Conservation (phyloP, 2,113 vertebrate genomes). For the Gulo gulo region DNA sequence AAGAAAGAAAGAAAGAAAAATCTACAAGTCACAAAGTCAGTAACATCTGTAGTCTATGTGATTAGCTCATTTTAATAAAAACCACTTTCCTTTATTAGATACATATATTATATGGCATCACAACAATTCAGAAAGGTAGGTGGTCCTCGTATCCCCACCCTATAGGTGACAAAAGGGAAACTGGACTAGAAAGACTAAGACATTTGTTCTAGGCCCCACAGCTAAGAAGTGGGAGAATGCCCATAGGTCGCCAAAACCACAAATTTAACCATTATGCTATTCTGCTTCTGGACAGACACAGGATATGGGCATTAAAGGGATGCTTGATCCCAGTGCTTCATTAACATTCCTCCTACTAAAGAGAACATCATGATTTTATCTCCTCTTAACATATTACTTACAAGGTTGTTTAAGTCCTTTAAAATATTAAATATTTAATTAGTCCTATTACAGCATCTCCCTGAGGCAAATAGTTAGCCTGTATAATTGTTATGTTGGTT, state of each 20-base stretch:
- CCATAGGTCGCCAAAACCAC: not conserved
- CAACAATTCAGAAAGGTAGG: not conserved
- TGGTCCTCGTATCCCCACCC: not conserved
- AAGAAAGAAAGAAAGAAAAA: not conserved
- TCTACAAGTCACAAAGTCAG: not conserved
- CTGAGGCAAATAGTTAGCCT: conserved; percentile 69
- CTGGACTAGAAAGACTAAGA: conserved; percentile 11
- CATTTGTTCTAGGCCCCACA: not conserved
- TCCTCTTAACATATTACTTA: conserved; percentile 64
- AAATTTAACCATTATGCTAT: not conserved
- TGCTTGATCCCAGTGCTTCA: not conserved
- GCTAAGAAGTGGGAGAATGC: not conserved
- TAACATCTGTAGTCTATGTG: not conserved
- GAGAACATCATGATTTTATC: conserved; percentile 62
- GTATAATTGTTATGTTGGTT: conserved; percentile 68
- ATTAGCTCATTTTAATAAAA: conserved; percentile 19
- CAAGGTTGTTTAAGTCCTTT: conserved; percentile 76
- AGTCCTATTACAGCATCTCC: conserved; percentile 66
- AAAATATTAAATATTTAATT: conserved; percentile 80
- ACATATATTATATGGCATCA: not conserved
- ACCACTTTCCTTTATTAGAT: not conserved
- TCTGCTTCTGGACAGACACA: conserved; percentile 6
- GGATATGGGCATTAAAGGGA: not conserved
- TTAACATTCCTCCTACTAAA: conserved; percentile 47
- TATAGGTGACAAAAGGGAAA: not conserved